Evolutionary conservation across 2,888 invertebrate species (phyloP), one percentile per base, ranked within the genome.

Genomic region (Lithophane ornitopus): DNA sequence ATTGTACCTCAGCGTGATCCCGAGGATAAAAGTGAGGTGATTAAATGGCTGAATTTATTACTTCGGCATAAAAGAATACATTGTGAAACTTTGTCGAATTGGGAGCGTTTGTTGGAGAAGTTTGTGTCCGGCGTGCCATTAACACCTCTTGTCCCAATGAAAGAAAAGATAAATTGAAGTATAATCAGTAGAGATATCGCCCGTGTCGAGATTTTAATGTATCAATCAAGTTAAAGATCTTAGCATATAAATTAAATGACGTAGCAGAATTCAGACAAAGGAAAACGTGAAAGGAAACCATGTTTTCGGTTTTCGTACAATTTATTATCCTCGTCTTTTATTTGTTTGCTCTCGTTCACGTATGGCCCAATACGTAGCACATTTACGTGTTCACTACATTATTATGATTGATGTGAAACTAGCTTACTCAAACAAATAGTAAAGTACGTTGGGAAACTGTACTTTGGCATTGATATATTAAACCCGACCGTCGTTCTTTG

Each of bases 371-470:
- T 74, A 19, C 52, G 39, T 9, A 61, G 85, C 73, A 66, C 54
- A 83, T 83, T 83, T 83, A 83, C 82, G 74, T 83, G 82, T 81
- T 85, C 82, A 69, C 65, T 71, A 52, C 70, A 74, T 83, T 85
- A 77, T 81, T 69, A 85, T 83, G 82, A 85, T 83, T 83, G 85
- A 83, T 83, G 85, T 74, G 78, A 81, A 82, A 85, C 82, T 63
- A 81, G 78, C 77, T 85, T 83, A 83, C 78, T 79, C 85, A 85
- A 84, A 82, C 81, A 81, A 81, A 83, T 74, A 66, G 65, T 66
- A 66, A 77, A 70, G 58, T 62, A 69, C 28, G 71, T 83, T 83
- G 41, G 49, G 85, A 74, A 85, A 85, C 67, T 80, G 62, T 72
- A 65, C 56, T 76, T 41, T 85, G 82, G 76, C 76, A 86, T 86